Evolutionary conservation across 1,140 invertebrate genomes (phyloP).

Genomic region (Drosophila athabasca): DNA sequence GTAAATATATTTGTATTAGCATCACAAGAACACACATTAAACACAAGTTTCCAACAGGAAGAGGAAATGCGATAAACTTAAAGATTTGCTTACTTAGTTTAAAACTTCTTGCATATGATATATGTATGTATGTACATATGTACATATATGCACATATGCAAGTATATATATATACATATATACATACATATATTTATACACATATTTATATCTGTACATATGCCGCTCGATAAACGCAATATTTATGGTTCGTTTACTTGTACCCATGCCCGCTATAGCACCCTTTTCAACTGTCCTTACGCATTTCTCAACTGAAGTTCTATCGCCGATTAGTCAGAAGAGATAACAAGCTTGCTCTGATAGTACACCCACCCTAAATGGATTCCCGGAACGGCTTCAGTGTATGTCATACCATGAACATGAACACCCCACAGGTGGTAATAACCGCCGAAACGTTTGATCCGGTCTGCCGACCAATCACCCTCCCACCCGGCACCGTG

Average conservation of each 20-base stretch:
- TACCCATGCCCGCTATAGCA: no score
- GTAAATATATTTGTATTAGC: constrained; percentile 33
- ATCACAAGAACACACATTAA: constrained; percentile 12
- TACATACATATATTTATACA: no score
- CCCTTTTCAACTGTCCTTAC: constrained; percentile 3
- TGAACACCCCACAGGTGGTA: constrained; percentile 15
- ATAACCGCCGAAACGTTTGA: constrained; percentile 3
- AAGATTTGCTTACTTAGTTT: constrained; percentile 1
- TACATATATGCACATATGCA: no score
- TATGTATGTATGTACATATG: not conserved
- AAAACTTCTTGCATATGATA: not conserved
- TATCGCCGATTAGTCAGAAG: constrained; percentile 34
- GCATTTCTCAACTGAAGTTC: not conserved
- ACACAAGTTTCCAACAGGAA: constrained; percentile 9
- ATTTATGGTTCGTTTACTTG: no score
- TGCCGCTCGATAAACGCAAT: no score
- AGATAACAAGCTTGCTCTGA: constrained; percentile 26
- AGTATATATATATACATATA: not conserved
- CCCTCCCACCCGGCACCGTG: not conserved
- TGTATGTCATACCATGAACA: constrained; percentile 30
- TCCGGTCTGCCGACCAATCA: not conserved
- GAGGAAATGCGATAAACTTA: constrained; percentile 22
- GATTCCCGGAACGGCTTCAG: constrained; percentile 21
- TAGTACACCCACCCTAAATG: constrained; percentile 9
- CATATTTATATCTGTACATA: not conserved